These are phyloP conservation scores for Heterocephalus glaber DNA, from an alignment of 2,113 vertebrate species.

Conservation along the genomic window DNA sequence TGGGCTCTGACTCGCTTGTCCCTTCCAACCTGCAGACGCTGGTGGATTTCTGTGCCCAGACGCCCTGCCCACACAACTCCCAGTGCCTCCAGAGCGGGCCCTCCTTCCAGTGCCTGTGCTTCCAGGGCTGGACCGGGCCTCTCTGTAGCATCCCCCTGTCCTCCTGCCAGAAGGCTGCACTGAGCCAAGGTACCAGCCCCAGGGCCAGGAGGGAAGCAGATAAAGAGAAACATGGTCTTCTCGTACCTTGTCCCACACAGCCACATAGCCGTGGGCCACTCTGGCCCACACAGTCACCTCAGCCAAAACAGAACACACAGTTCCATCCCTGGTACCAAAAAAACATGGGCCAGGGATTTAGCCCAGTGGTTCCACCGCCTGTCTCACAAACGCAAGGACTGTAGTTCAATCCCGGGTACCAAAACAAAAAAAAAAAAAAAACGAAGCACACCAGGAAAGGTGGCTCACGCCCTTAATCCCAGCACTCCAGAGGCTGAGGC, in stretches of 20 bases:
- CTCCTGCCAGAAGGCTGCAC: slow-evolving; percentile 71
- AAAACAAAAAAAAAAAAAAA: too few relatives aligned
- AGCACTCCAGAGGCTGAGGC: background rate
- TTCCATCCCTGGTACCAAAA: too few relatives aligned
- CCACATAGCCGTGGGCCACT: background rate
- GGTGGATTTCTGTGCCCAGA: slow-evolving; percentile 75
- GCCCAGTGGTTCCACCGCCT: too few relatives aligned
- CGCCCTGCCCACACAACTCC: slow-evolving; percentile 75
- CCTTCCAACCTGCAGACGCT: slow-evolving; percentile 54
- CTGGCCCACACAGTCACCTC: background rate
- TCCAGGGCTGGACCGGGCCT: slow-evolving; percentile 78
- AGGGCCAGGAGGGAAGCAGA: background rate
- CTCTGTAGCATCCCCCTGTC: slow-evolving; percentile 72
- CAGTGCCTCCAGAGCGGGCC: slow-evolving; percentile 72
- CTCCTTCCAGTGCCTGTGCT: slow-evolving; percentile 78
- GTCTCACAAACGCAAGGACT: too few relatives aligned
- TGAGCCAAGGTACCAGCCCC: slow-evolving; percentile 72
- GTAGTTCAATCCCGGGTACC: too few relatives aligned
- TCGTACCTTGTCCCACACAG: background rate
- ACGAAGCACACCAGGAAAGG: rapidly evolving
- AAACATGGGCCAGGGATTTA: too few relatives aligned
- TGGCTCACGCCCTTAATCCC: background rate
- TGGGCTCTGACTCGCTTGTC: background rate
- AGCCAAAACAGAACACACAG: background rate
- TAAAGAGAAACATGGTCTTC: background rate